Evolutionary conservation across 2,888 invertebrate genomes (phyloP), one percentile per base, ranked within the genome.

Genomic region (Torymus tubicola): DNA sequence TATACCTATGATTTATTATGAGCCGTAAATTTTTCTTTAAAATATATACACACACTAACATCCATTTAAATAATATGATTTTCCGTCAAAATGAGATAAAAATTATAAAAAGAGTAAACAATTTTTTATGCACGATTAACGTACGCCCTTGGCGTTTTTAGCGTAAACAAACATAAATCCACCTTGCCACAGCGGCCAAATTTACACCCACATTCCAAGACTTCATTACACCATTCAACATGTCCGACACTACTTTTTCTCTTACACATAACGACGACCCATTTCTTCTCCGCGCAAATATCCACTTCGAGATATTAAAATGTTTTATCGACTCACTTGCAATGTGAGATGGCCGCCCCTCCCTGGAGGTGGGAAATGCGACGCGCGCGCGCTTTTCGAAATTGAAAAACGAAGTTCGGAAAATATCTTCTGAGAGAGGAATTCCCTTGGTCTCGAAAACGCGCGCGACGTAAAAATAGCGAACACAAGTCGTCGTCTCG

Each of bases 351-450:
- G 12, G 21, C 21, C 24, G n/a, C n/a, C n/a, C n/a, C n/a, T n/a
- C n/a, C n/a, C n/a, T n/a, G n/a, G n/a, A n/a, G 8, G 21, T 11
- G 53, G 21, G 67, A 71, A 2, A 24, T 2, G 24, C 2, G 2
- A 3, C 24, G 13, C n/a, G 31, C 2, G 24, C 67, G n/a, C 8
- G 42, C 52, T 68, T 67, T 67, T 67, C 61, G 31, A 68, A 75
- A 75, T 68, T 74, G 73, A 74, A 64, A 74, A 74, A 57, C 73
- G 57, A 42, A 55, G 53, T 55, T 53, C 12, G 16, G 13, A 72
- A 72, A n/a, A n/a, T 63, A 72, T 72, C 63, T 52, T 63, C 11
- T 13, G 11, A 13, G 31, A n/a, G n/a, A n/a, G n/a, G 31, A 72
- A n/a, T 55, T 16, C n/a, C 52, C 16, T 21, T n/a, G 24, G 21